These are phyloP conservation scores for Sebastes oblongus DNA, from an alignment of 2,797 vertebrate genomes.

Conservation along the genomic window DNA sequence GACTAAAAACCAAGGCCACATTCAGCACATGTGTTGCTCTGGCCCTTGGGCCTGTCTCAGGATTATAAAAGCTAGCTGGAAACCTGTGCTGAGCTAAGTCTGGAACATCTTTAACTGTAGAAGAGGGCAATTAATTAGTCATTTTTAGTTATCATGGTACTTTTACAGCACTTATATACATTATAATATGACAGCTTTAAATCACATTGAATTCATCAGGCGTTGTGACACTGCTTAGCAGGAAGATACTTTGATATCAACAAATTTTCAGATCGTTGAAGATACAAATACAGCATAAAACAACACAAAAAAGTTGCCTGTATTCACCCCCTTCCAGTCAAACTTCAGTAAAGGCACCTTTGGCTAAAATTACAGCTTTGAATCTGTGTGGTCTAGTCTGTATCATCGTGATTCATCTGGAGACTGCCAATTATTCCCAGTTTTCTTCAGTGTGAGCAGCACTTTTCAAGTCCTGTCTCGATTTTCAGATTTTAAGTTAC, in stretches of 20 bases:
- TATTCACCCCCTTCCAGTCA: neutral
- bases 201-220: neutral
- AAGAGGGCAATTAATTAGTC: neutral
- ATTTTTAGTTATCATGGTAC: neutral
- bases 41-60: neutral
- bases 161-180: neutral
- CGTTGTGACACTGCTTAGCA: neutral
- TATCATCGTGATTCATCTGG: neutral
- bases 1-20: conserved; percentile 18
- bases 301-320: neutral
- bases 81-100: neutral
- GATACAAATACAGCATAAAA: neutral
- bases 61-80: neutral
- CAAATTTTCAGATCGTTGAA: neutral
- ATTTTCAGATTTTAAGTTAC: neutral
- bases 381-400: neutral
- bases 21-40: neutral
- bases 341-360: neutral
- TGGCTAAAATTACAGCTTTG: neutral
- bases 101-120: neutral
- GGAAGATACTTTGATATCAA: neutral
- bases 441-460: neutral
- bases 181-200: neutral
- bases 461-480: neutral
- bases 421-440: neutral